A percentile compares a stretch with the other conserved stretches of the same genome.
phyloP scores from a whole-genome alignment of 2,797 vertebrate genomes.

The Sciurus vulgaris region DNA sequence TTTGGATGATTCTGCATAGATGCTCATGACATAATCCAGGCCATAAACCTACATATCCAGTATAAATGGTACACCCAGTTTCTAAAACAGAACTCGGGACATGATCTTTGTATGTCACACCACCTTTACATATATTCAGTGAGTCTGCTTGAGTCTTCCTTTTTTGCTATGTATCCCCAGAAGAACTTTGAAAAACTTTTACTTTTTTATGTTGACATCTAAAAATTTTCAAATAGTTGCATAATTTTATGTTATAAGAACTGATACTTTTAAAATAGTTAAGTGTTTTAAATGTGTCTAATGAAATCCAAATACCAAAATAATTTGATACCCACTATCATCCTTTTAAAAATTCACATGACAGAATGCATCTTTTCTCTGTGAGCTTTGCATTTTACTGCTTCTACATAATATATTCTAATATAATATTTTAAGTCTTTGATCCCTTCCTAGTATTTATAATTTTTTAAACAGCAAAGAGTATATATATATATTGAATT shows the following conservation, averaged over 20 bases:
- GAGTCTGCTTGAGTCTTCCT: constrained; percentile 8
- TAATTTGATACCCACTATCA: not conserved
- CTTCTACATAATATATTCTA: not conserved
- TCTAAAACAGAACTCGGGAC: not conserved
- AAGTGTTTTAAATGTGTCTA: constrained; percentile 41
- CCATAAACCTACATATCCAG: not conserved
- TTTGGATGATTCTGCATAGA: not conserved
- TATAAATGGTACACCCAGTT: not conserved
- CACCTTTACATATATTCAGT: not conserved
- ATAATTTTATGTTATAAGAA: not conserved
- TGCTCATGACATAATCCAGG: not conserved
- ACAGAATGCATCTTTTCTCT: constrained; percentile 2
- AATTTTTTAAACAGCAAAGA: too few relatives aligned
- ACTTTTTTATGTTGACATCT: constrained; percentile 54
- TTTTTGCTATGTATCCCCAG: not conserved
- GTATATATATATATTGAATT: too few relatives aligned
- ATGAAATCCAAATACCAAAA: not conserved
- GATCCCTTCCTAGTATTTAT: too few relatives aligned
- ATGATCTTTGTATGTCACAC: not conserved
- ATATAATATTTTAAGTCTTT: too few relatives aligned
- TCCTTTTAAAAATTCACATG: constrained; percentile 36
- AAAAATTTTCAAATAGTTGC: not conserved
- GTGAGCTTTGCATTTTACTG: not conserved
- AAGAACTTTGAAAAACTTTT: constrained; percentile 43
- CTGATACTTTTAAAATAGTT: constrained; percentile 11